Conservation (phyloP, 2,113 vertebrate species). For the Gallinago media region DNA sequence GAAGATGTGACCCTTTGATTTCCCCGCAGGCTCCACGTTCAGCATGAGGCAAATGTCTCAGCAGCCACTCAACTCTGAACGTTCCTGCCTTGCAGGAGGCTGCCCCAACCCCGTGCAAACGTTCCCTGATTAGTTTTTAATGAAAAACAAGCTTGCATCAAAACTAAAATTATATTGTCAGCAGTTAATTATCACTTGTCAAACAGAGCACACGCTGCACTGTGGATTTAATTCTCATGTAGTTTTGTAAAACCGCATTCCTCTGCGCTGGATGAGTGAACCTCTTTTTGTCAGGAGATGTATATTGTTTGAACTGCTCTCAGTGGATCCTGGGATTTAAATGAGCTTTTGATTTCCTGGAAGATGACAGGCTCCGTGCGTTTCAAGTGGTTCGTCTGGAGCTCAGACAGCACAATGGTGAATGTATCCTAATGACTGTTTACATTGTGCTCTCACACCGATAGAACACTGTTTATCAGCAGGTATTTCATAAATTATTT, state of each 20-base stretch:
- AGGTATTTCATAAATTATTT: neutral
- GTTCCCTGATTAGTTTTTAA: constrained; percentile 66
- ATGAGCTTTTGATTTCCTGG: constrained; percentile 5
- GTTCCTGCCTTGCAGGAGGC: neutral
- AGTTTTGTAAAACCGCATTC: neutral
- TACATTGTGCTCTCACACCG: neutral
- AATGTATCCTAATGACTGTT: constrained; percentile 15
- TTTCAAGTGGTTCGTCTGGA: neutral
- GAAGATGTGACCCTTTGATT: neutral
- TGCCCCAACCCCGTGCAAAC: neutral
- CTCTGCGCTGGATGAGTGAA: neutral
- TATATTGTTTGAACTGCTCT: constrained; percentile 5
- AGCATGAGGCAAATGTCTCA: neutral
- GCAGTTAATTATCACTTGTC: constrained; percentile 82
- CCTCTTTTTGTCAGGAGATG: neutral
- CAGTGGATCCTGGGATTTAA: neutral
- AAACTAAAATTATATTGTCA: constrained; percentile 73
- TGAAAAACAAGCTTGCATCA: constrained; percentile 65
- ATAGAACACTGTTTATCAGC: neutral
- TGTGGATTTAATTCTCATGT: constrained; percentile 53
- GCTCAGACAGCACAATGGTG: constrained; percentile 7
- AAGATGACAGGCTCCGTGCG: neutral
- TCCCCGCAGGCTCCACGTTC: neutral
- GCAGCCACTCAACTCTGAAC: neutral
- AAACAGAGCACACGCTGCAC: constrained; percentile 37